Conservation (phyloP, 2,888 invertebrate genomes). For the Girardia tigrina region DNA sequence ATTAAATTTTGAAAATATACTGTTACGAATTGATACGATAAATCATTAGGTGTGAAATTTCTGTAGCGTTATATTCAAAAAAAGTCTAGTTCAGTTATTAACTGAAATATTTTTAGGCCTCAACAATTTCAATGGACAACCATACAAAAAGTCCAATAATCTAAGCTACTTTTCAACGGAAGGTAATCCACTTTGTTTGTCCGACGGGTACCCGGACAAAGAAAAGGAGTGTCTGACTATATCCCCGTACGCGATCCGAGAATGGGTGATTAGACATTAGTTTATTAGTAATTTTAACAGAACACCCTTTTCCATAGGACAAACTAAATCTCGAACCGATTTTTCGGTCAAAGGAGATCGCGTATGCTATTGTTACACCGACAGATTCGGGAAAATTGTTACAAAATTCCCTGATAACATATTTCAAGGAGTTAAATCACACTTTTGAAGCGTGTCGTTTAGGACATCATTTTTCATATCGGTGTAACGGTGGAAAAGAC, state of each 20-base stretch:
- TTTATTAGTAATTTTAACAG: background rate
- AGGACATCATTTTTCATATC: conserved; percentile 62
- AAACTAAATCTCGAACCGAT: conserved; percentile 88
- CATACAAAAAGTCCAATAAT: background rate
- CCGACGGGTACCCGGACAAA: conserved; percentile 1
- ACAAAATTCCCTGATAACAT: conserved; percentile 61
- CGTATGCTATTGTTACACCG: conserved; percentile 81
- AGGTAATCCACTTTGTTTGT: conserved; percentile 14
- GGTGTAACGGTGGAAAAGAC: background rate
- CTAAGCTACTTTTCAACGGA: conserved; percentile 11
- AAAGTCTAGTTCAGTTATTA: background rate
- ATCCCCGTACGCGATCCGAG: conserved; percentile 79
- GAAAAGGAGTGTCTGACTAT: conserved; percentile 69
- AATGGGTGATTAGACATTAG: conserved; percentile 58
- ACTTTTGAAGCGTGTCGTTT: conserved; percentile 84
- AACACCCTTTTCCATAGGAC: conserved; percentile 54
- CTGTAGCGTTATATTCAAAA: too few species aligned
- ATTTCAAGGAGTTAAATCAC: conserved; percentile 79
- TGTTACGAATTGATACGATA: too few species aligned
- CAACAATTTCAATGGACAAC: background rate
- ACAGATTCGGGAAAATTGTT: conserved; percentile 59
- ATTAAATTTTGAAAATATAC: too few species aligned
- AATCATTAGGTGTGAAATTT: too few species aligned
- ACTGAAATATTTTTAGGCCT: background rate
- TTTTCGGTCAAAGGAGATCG: conserved; percentile 80